A percentile compares a stretch with the other conserved stretches of the same genome.
Evolutionary conservation across 2,888 invertebrate genomes (phyloP).

Genomic region (Cephus sareptanus): DNA sequence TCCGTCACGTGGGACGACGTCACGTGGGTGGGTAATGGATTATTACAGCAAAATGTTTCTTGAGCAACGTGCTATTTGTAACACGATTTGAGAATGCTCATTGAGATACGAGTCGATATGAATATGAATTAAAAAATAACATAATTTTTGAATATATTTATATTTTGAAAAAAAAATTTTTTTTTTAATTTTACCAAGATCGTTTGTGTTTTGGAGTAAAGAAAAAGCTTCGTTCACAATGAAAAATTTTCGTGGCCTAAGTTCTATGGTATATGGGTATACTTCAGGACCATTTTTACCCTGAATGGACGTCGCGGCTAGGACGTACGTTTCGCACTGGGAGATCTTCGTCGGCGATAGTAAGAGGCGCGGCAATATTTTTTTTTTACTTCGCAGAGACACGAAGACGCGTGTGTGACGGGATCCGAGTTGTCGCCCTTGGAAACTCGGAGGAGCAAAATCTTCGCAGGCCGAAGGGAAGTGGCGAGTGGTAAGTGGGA

Average conservation of each 20-base stretch:
- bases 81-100: background rate
- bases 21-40: background rate
- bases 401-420: background rate
- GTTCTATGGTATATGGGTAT: too few relatives aligned
- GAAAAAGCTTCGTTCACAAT: background rate
- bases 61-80: background rate
- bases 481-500: background rate
- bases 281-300: too few relatives aligned
- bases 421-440: background rate
- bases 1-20: background rate
- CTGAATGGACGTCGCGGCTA: background rate
- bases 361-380: background rate
- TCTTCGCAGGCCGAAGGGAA: background rate
- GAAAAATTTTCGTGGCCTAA: background rate
- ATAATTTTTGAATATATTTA: too few relatives aligned
- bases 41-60: background rate
- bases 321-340: background rate
- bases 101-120: background rate
- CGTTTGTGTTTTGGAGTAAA: too few relatives aligned
- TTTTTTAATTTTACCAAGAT: too few relatives aligned
- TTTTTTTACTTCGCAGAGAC: background rate
- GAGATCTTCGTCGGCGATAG: background rate
- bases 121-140: too few relatives aligned
- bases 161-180: too few relatives aligned
- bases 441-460: background rate